Conservation (phyloP, 2,888 invertebrate genomes). For the Orthonevra nobilis region DNA sequence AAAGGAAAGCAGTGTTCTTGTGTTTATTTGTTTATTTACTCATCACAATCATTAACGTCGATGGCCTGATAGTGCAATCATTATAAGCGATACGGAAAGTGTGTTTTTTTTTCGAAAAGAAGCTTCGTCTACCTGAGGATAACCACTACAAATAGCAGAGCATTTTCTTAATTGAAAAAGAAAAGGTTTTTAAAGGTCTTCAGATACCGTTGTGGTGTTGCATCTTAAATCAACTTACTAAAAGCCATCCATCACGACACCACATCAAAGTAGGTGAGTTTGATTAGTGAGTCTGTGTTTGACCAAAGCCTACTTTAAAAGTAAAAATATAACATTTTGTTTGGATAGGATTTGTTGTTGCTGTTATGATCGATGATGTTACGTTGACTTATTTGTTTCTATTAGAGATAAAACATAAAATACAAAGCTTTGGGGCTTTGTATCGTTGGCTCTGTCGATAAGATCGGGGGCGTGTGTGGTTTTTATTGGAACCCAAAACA, state of each 20-base stretch:
- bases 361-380: no score
- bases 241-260: constrained; percentile 58
- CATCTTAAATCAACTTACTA: constrained; percentile 29
- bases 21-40: constrained; percentile 44
- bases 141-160: no score
- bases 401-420: no score
- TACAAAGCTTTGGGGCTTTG: no score
- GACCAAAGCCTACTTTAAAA: background rate
- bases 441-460: no score
- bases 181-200: no score
- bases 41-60: constrained; percentile 24
- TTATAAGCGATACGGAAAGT: constrained; percentile 7
- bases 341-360: constrained; percentile 23
- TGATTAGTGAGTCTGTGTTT: constrained; percentile 59
- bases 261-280: constrained; percentile 66
- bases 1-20: constrained; percentile 25
- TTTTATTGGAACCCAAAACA: no score
- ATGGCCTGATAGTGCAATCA: constrained; percentile 45
- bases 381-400: constrained; percentile 18
- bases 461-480: no score
- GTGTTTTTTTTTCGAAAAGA: constrained; percentile 9
- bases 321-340: constrained; percentile 8
- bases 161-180: no score
- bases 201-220: constrained; percentile 16
- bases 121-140: constrained; percentile 48